Percentiles rank a stretch among this genome's conserved stretches.
These are phyloP conservation scores for Hypomecis punctinalis DNA, from an alignment of 2,888 invertebrate genomes.

Conservation along the genomic window DNA sequence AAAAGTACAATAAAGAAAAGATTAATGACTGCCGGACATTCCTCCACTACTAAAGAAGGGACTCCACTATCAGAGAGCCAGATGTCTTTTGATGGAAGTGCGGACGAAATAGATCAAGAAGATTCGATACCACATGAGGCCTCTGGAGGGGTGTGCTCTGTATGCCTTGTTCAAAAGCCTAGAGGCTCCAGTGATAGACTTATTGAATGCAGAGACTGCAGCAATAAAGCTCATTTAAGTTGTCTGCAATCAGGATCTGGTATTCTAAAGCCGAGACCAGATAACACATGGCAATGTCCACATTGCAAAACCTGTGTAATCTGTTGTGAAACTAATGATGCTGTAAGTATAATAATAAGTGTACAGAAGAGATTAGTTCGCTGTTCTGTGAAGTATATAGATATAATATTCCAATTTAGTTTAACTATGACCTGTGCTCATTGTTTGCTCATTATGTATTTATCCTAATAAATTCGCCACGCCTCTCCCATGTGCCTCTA, in stretches of 20 bases:
- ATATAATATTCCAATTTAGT: too few species aligned
- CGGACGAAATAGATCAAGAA: conserved; percentile 75
- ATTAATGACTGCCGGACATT: conserved; percentile 62
- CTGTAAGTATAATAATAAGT: too few species aligned
- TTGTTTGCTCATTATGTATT: too few species aligned
- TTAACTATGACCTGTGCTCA: too few species aligned
- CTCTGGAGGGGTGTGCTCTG: conserved; percentile 86
- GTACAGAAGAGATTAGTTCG: too few species aligned
- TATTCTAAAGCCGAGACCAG: conserved; percentile 86
- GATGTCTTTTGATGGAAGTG: conserved; percentile 74
- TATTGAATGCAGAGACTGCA: conserved; percentile 89
- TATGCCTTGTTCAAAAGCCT: conserved; percentile 85
- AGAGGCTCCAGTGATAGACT: conserved; percentile 86
- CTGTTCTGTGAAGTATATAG: too few species aligned
- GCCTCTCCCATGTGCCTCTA: too few species aligned
- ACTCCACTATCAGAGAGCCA: conserved; percentile 72
- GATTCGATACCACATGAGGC: conserved; percentile 73
- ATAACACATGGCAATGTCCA: conserved; percentile 94
- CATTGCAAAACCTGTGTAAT: conserved; percentile 95
- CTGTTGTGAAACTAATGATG: conserved; percentile 91
- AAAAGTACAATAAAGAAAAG: conserved; percentile 85
- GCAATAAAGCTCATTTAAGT: conserved; percentile 89
- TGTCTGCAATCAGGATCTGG: conserved; percentile 89
- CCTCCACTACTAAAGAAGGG: conserved; percentile 58
- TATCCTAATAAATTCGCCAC: too few species aligned